Percentiles rank a stretch among this genome's conserved stretches.
Conservation (phyloP, 2,888 invertebrate genomes). For the Drosophila fulvimacula region DNA sequence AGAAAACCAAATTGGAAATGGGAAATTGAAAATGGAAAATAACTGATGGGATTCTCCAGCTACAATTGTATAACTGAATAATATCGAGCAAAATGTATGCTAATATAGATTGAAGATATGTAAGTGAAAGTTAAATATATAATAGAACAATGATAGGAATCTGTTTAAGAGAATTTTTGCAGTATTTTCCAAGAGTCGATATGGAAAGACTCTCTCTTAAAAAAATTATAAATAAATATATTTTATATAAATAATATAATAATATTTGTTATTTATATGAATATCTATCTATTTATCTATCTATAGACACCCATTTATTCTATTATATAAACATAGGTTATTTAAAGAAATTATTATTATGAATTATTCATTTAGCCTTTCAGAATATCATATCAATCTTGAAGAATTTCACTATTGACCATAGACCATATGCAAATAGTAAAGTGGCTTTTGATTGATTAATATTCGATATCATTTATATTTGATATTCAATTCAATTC, state of each 20-base stretch:
- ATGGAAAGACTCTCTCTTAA: too few relatives aligned
- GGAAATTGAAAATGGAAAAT: conserved; percentile 1
- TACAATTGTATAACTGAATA: too few relatives aligned
- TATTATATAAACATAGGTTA: not conserved
- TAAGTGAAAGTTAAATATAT: too few relatives aligned
- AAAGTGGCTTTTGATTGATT: conserved; percentile 10
- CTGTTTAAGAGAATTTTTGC: too few relatives aligned
- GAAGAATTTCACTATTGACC: not conserved
- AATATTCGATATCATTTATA: conserved; percentile 3
- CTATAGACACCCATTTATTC: not conserved
- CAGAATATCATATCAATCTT: not conserved
- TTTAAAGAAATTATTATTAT: not conserved
- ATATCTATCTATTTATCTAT: too few relatives aligned
- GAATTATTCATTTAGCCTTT: not conserved
- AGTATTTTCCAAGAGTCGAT: too few relatives aligned
- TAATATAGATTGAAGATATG: too few relatives aligned
- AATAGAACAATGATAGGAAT: too few relatives aligned
- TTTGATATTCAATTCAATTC: not conserved
- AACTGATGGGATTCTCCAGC: not conserved
- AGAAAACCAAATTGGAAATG: not conserved
- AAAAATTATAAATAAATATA: too few relatives aligned
- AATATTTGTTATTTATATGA: too few relatives aligned
- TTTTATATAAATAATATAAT: too few relatives aligned
- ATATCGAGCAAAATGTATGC: too few relatives aligned
- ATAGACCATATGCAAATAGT: not conserved